Percentiles rank a stretch among this genome's conserved stretches.
These are phyloP conservation scores for Acheta domesticus DNA, from an alignment of 2,888 invertebrate species.

Conservation along the genomic window DNA sequence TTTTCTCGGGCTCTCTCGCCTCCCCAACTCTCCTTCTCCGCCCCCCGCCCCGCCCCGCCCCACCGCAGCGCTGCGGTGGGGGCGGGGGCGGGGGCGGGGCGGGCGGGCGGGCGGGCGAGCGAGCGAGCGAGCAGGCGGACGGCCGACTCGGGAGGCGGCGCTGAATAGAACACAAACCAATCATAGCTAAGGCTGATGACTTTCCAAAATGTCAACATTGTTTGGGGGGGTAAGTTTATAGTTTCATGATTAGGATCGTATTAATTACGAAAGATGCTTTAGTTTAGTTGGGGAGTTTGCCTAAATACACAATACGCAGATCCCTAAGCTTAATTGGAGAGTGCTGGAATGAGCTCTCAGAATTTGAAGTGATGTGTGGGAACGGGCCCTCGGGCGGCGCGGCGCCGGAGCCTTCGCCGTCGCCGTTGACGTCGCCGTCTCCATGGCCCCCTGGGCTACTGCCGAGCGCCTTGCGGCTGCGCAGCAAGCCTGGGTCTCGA, in stretches of 20 bases:
- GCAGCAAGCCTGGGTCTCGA: too few relatives aligned
- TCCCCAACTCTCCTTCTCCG: background rate
- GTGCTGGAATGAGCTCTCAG: slow-evolving; percentile 25
- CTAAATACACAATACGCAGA: slow-evolving; percentile 35
- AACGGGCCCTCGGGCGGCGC: background rate
- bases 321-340: slow-evolving; percentile 36
- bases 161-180: slow-evolving; percentile 22
- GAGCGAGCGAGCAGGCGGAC: too few relatives aligned
- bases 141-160: background rate
- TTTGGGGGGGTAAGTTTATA: slow-evolving; percentile 18
- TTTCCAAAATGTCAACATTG: slow-evolving; percentile 22
- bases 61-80: slow-evolving; percentile 26
- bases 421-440: background rate
- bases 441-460: background rate
- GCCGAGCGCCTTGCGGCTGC: too few relatives aligned
- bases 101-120: background rate
- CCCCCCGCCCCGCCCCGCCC: background rate
- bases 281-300: slow-evolving; percentile 23
- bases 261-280: slow-evolving; percentile 24
- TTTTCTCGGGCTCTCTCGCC: background rate
- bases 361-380: slow-evolving; percentile 18
- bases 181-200: slow-evolving; percentile 20
- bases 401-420: background rate
- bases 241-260: slow-evolving; percentile 23
- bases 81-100: background rate